phyloP scores from a whole-genome alignment of 2,113 vertebrate genomes.

The Melanerpes formicivorus region DNA sequence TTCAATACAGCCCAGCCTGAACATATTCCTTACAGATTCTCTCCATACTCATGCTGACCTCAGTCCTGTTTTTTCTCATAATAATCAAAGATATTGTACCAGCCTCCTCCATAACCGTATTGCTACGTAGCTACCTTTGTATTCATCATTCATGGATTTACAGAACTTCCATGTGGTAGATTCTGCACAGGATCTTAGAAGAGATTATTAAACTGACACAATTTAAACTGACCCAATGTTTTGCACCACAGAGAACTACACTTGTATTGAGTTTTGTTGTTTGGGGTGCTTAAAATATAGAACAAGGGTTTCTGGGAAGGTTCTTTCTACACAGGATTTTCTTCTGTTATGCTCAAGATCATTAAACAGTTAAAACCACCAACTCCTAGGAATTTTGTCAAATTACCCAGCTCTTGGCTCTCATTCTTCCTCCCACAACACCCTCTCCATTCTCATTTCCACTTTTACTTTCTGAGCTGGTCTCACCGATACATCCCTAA shows the following conservation, averaged over 20 bases:
- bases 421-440: neutral
- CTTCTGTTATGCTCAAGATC: slow-evolving; percentile 3
- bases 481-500: neutral
- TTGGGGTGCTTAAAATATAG: slow-evolving; percentile 50
- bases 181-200: neutral
- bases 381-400: neutral
- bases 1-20: neutral
- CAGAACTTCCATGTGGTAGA: neutral
- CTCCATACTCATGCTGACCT: neutral
- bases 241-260: neutral
- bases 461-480: neutral
- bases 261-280: slow-evolving; percentile 47
- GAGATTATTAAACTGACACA: neutral
- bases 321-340: slow-evolving; percentile 19
- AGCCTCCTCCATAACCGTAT: neutral
- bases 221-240: slow-evolving; percentile 5
- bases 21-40: neutral
- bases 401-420: neutral
- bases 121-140: neutral
- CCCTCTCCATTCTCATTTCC: neutral
- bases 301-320: slow-evolving; percentile 50
- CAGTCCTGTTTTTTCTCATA: neutral
- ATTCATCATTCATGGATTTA: neutral
- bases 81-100: neutral
- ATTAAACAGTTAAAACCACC: neutral